Base-by-base conservation (phyloP, 2,888 invertebrate genomes). In the Subacronicta megacephala region DNA sequence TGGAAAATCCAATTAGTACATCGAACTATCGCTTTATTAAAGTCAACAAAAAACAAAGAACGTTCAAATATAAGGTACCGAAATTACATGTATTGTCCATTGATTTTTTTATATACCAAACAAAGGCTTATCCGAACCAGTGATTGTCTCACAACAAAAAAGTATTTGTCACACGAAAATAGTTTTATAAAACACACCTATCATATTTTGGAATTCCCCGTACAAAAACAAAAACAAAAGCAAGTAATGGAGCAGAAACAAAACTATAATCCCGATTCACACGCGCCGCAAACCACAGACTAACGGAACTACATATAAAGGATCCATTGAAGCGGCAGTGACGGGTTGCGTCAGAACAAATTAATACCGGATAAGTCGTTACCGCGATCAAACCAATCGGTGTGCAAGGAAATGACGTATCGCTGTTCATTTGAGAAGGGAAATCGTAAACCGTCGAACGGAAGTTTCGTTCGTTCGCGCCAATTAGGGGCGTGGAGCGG, bases 401-500 rank as follows among this genome's bases (percentile, higher is more conserved):
- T 80, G 77, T 72, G 77, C 75, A 77, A 81, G 89, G 89, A 88
- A 88, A 89, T 85, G 85, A 82, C 81, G 80, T 81, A 83, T 82
- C 80, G 78, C 77, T 75, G 78, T 77, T 82, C 77, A 80, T 79
- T 81, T 75, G 80, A 78, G 71, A 73, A 81, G 81, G 89, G 90
- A 88, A 85, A 87, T 88, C 87, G 85, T 85, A 83, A 88, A 83
- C 86, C 86, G 80, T 75, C 50, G 64, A 80, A 68, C 87, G 90
- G 90, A 90, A 85, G 89, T 88, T 86, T 86, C 87, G 81, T 72
- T 84, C 83, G 80, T 81, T 84, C 80, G 81, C 81, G 76, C 78
- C 75, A 70, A 78, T 77, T 77, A 78, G 57, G 62, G 59, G 58
- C 20, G 61, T 56, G 62, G 63, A 62, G 59, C 62, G 38, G 45